Evolutionary conservation across 2,113 vertebrate genomes (phyloP), one percentile per base, ranked within the genome.

Genomic region (Scartelaos histophorus): DNA sequence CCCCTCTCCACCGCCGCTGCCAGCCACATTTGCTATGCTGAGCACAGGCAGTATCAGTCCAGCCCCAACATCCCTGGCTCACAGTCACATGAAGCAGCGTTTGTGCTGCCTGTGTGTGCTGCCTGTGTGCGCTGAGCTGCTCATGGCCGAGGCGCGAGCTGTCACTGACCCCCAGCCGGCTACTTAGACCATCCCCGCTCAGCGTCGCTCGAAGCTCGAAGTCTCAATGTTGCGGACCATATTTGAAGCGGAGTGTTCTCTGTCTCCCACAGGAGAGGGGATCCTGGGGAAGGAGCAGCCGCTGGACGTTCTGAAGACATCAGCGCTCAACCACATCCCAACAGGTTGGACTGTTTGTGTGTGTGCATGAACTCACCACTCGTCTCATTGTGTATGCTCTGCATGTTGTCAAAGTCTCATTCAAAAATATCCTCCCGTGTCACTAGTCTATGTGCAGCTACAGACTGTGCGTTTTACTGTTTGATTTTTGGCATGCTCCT

Each of bases 291-390:
- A 92, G 89, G 93, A 94, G 74, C 91, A 90, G 80, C 74, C 90
- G 22, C 87, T 92, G 79, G 92, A 93, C 82, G 82, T 92, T 57
- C 82, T 94, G 82, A 94, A 93, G 90, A 91, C 91, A 34, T 93
- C 92, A 19, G 89, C 86, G 66, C 91, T 93, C 81, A 92, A 94
- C 89, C 91, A 93, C 90, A 93, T 93, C 90, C 90, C 92, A 82
- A 89, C 92, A 91, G 92, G 92, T 93, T 90, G 88, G 87, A 79
- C 78, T 62, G 70, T 73, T 16, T 65, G 11, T 71, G 62, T 77
- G 64, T 73, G 57, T 67, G 64, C 24, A 16, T 61, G 86, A 75
- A 88, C 83, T 81, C 73, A 84, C 80, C 87, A n/a, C 80, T 47
- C 86, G 86, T 76, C 71, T 61, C 84, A 76, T 87, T 80, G 78